These are phyloP conservation scores for Accipiter virgatus DNA, from an alignment of 2,113 vertebrate genomes.

Conservation along the genomic window DNA sequence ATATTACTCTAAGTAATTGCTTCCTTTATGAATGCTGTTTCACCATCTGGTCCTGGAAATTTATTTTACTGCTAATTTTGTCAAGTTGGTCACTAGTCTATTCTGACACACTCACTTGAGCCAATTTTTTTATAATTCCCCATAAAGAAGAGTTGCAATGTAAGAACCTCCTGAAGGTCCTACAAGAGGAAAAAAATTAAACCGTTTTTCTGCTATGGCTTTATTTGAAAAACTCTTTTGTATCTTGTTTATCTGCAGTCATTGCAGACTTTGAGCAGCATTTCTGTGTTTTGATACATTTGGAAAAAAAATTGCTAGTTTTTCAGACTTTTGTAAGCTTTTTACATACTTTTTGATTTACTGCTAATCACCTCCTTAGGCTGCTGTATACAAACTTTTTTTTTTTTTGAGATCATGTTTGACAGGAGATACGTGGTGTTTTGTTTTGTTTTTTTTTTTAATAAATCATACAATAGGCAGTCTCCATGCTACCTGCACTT, in stretches of 20 bases:
- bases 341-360: background rate
- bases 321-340: background rate
- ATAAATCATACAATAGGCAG: background rate
- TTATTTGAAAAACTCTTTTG: background rate
- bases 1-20: background rate
- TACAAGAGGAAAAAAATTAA: background rate
- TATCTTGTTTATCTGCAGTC: background rate
- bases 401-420: background rate
- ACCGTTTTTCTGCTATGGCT: background rate
- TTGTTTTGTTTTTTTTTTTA: background rate
- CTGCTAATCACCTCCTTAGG: background rate
- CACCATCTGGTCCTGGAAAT: conserved; percentile 5
- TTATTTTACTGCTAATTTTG: background rate
- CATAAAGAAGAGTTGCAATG: background rate
- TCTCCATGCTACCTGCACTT: background rate
- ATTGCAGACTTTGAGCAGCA: background rate
- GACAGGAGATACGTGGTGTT: background rate
- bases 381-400: background rate
- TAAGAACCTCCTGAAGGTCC: background rate
- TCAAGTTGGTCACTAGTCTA: background rate
- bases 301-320: background rate
- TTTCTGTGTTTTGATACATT: background rate
- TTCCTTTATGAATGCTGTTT: background rate
- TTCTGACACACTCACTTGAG: background rate
- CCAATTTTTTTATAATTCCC: background rate